phyloP scores from a whole-genome alignment of 2,113 vertebrate genomes.

The Menidia beryllina region DNA sequence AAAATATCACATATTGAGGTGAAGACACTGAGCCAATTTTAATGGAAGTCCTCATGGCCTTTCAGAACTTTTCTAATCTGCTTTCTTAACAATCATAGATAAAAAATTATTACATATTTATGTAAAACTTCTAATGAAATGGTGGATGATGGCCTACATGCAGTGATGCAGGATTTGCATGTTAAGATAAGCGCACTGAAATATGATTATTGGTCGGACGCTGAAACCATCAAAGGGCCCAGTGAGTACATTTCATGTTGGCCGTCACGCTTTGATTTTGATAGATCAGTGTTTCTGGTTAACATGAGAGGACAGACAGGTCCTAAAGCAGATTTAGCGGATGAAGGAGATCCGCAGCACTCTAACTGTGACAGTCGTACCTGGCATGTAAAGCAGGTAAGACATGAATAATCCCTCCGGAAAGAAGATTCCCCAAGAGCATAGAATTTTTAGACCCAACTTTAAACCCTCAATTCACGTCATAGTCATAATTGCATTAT shows the following conservation, averaged over 20 bases:
- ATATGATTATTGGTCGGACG: no score
- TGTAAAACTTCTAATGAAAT: no score
- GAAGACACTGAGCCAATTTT: constrained; percentile 18
- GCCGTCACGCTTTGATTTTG: no score
- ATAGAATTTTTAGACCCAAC: constrained; percentile 19
- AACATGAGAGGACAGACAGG: constrained; percentile 1
- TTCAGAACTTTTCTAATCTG: no score
- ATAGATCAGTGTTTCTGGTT: background rate
- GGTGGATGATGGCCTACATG: no score
- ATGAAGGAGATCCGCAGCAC: constrained; percentile 4
- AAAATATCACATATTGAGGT: constrained; percentile 52
- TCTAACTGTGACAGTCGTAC: constrained; percentile 4
- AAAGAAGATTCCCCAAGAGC: constrained; percentile 47
- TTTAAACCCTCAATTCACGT: constrained; percentile 27
- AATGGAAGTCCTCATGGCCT: no score
- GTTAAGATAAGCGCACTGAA: no score
- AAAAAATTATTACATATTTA: no score
- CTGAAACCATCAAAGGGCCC: no score
- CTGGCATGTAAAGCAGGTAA: constrained; percentile 36
- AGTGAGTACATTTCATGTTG: no score
- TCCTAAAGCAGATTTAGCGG: constrained; percentile 46
- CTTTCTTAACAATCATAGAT: no score
- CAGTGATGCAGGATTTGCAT: no score
- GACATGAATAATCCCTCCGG: constrained; percentile 48
- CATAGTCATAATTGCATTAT: constrained; percentile 32